These are phyloP conservation scores for Psephotus haematonotus DNA, from an alignment of 2,113 vertebrate species.

Conservation along the genomic window DNA sequence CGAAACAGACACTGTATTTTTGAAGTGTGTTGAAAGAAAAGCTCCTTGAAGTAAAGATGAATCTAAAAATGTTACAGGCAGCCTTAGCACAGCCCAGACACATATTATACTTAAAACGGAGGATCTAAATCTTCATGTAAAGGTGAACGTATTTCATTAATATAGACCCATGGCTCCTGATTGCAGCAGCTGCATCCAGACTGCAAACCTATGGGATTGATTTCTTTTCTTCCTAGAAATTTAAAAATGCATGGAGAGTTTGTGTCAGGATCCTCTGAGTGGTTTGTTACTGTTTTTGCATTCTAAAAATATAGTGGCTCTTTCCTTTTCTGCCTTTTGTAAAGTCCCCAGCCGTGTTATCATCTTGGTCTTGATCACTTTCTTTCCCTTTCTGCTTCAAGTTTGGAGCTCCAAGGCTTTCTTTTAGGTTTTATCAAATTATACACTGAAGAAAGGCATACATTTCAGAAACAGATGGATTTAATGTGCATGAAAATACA, in stretches of 20 bases:
- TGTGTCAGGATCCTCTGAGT: neutral
- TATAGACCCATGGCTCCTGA: neutral
- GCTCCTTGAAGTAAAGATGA: neutral
- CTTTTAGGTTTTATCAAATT: conserved; percentile 83
- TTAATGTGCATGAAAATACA: conserved; percentile 86
- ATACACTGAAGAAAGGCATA: conserved; percentile 74
- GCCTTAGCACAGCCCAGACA: neutral
- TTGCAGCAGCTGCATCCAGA: neutral
- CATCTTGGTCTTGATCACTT: neutral
- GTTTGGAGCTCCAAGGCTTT: conserved; percentile 64
- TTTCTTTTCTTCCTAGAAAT: neutral
- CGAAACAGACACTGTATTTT: neutral
- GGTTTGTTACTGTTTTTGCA: neutral
- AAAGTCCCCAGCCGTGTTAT: conserved; percentile 10
- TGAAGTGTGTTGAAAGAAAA: neutral
- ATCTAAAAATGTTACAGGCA: neutral
- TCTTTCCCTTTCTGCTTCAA: conserved; percentile 68
- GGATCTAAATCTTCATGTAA: neutral
- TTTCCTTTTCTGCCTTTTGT: neutral
- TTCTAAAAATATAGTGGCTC: conserved; percentile 60
- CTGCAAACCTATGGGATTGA: rapidly evolving
- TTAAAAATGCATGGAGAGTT: neutral
- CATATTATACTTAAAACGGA: neutral
- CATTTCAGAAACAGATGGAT: conserved; percentile 84
- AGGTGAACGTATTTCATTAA: neutral